These are phyloP conservation scores for Onychomys arenicola DNA, from an alignment of 2,797 vertebrate genomes.

Conservation along the genomic window DNA sequence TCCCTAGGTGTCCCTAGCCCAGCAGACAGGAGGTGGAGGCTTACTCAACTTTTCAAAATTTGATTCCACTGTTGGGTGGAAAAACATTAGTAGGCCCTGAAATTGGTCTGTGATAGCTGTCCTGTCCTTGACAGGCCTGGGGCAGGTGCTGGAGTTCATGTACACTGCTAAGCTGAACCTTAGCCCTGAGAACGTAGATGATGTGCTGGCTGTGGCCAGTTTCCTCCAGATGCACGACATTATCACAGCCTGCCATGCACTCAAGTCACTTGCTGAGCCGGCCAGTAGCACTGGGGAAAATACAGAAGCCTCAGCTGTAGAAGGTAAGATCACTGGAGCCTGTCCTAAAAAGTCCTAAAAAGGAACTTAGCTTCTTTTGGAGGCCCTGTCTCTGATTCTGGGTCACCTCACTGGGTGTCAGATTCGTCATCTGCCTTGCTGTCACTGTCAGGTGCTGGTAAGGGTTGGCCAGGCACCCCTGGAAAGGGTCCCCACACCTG, in stretches of 20 bases:
- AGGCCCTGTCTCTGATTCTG: not conserved
- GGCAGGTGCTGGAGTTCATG: slow-evolving; percentile 98
- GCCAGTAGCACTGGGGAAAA: slow-evolving; percentile 76
- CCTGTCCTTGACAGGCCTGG: slow-evolving; percentile 90
- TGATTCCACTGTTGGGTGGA: not conserved
- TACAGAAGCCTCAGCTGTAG: slow-evolving; percentile 25
- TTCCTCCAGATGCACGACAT: slow-evolving; percentile 99
- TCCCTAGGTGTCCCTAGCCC: not conserved
- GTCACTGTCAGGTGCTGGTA: fast-evolving
- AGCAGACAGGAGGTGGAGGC: not conserved
- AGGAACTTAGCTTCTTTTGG: not conserved
- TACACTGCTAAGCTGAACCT: slow-evolving; percentile 97
- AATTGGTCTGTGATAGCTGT: not conserved
- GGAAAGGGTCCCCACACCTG: not conserved
- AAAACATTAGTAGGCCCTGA: not conserved
- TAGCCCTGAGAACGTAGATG: slow-evolving; percentile 94
- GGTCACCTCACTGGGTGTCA: not conserved
- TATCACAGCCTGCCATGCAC: slow-evolving; percentile 93
- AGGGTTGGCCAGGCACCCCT: not conserved
- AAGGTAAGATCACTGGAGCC: slow-evolving; percentile 85
- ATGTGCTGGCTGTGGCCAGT: slow-evolving; percentile 95
- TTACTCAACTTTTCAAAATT: not conserved
- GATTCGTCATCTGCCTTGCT: not conserved
- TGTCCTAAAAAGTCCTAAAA: not conserved
- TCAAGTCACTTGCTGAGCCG: slow-evolving; percentile 90